Conservation (phyloP, 1,140 invertebrate genomes). For the Wiebesia pumilae region DNA sequence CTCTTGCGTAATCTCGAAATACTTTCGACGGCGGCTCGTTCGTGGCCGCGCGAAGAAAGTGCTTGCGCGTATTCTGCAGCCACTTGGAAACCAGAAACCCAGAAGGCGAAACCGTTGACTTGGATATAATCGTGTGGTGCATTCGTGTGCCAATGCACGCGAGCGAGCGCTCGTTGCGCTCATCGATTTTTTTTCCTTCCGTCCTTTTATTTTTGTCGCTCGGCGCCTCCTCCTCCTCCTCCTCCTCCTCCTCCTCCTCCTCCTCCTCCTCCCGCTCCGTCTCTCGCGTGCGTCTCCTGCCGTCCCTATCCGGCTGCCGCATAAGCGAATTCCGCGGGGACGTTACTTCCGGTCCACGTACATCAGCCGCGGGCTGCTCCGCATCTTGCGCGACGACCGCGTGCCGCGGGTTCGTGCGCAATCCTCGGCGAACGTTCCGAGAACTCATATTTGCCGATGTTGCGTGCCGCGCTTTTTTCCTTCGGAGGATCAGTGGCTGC, state of each 20-base stretch:
- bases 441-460: background rate
- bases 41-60: constrained; percentile 53
- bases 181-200: constrained; percentile 45
- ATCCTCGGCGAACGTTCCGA: too few species aligned
- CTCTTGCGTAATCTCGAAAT: constrained; percentile 57
- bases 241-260: background rate
- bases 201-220: constrained; percentile 46
- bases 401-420: too few species aligned
- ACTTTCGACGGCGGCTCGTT: constrained; percentile 51
- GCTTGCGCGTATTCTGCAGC: constrained; percentile 29
- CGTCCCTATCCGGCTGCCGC: background rate
- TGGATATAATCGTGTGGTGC: background rate
- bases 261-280: background rate
- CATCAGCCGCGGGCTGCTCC: background rate
- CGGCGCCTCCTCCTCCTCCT: background rate
- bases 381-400: background rate
- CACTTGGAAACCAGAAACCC: constrained; percentile 54
- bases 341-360: constrained; percentile 27
- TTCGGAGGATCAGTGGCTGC: background rate
- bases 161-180: constrained; percentile 18
- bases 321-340: constrained; percentile 20
- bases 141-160: background rate
- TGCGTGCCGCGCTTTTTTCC: background rate
- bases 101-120: constrained; percentile 54
- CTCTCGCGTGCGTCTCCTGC: too few species aligned